Evolutionary conservation across 2,888 invertebrate species (phyloP).

Genomic region (Tipula helvola): DNA sequence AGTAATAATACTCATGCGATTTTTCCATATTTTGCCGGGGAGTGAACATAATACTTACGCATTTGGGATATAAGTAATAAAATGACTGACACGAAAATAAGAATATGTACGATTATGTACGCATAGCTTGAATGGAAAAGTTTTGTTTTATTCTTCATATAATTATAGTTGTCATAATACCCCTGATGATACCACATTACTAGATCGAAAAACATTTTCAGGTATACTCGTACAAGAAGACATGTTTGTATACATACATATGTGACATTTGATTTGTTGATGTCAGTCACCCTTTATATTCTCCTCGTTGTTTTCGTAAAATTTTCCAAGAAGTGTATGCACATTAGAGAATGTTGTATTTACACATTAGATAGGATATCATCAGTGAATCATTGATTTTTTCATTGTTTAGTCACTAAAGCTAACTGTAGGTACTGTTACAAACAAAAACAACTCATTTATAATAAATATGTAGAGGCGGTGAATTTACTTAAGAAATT

Average conservation of each 20-base stretch:
- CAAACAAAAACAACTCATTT: not conserved
- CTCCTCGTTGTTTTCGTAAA: not conserved
- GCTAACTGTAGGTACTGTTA: not conserved
- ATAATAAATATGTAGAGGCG: not conserved
- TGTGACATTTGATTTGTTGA: not conserved
- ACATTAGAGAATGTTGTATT: not conserved
- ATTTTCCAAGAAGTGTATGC: not conserved
- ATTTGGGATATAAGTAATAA: not conserved
- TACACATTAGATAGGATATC: not conserved
- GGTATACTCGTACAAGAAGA: not conserved
- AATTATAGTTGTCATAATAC: constrained; percentile 4
- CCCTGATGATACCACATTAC: not conserved
- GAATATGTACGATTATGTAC: not conserved
- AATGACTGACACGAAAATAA: not conserved
- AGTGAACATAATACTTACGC: not conserved
- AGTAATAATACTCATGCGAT: not conserved
- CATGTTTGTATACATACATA: not conserved
- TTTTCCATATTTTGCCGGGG: not conserved
- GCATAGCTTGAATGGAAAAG: not conserved
- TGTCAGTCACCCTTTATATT: not conserved
- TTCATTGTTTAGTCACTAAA: not conserved
- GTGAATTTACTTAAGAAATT: not conserved
- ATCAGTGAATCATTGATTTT: not conserved
- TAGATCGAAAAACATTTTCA: not conserved
- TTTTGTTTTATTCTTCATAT: not conserved